Evolutionary conservation across 2,888 invertebrate genomes (phyloP), one percentile per base, ranked within the genome.

Genomic region (Tryphoninae sp.): DNA sequence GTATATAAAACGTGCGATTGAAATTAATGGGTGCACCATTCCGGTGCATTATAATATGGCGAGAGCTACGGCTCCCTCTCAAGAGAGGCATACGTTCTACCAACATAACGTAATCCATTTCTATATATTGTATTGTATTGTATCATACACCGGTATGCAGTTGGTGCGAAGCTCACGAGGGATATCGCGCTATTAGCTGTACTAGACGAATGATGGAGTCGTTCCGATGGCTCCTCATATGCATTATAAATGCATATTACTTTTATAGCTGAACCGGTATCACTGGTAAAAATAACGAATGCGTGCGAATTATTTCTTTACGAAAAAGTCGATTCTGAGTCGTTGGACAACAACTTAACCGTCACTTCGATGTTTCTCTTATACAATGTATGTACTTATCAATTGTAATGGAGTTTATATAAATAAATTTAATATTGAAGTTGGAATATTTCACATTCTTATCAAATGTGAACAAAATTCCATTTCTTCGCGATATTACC

Each of bases 261-360:
- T 83, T 78, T 78, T 71, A 23, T 72, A 71, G 71, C 71, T 68
- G 69, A 80, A 80, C 75, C 55, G 45, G 62, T 59, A 51, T 33
- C 71, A 80, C 78, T 74, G 78, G 78, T 80, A 59, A 74, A 78
- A 75, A 83, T 78, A 78, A 83, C 78, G 80, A 83, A 83, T 83
- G 80, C 59, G 71, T 77, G 61, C 74, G 75, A 80, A 80, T 83
- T 75, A 83, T 78, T 71, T 40, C 65, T 74, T 65, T 33, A 73
- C 71, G 80, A 83, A 83, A 75, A 80, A 80, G 83, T 83, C 83
- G 78, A 74, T 75, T 80, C 71, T 19, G 19, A 72, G 67, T 74
- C 61, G 65, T 40, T 59, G 58, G 55, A 51, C 8, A 61, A 51
- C 8, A 55, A 71, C 40, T 53, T 40, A 45, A 49, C 72, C 61